Evolutionary conservation across 2,797 vertebrate genomes (phyloP).

Genomic region (Antrozous pallidus): DNA sequence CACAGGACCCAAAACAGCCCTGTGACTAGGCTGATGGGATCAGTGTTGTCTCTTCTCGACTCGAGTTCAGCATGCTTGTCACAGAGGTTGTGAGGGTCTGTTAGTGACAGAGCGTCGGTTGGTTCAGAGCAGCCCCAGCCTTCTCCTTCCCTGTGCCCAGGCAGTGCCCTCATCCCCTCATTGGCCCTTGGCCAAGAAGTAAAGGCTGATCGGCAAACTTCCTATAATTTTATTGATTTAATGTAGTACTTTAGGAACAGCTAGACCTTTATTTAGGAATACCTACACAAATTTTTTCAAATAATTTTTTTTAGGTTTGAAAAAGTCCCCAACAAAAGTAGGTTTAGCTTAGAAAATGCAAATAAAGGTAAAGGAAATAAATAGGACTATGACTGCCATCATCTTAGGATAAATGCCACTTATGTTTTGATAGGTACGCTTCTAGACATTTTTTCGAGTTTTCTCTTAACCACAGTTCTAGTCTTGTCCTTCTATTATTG

Average conservation of each 20-base stretch:
- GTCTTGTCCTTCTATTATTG: neutral
- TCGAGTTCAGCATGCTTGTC: neutral
- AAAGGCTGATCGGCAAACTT: neutral
- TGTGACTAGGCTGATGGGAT: neutral
- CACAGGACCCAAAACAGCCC: neutral
- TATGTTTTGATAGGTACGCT: neutral
- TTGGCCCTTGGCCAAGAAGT: neutral
- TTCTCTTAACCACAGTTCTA: neutral
- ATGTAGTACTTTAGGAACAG: neutral
- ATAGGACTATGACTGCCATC: neutral
- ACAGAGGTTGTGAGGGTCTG: too few relatives aligned
- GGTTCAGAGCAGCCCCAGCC: too few relatives aligned
- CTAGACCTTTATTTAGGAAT: neutral
- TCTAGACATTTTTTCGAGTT: neutral
- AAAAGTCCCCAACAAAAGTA: neutral
- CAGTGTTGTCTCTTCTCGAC: neutral
- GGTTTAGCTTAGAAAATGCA: neutral
- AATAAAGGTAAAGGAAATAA: neutral
- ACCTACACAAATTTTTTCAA: neutral
- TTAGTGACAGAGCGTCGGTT: neutral
- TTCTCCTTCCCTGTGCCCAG: rapidly evolving
- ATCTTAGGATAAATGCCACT: neutral
- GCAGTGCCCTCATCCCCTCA: neutral
- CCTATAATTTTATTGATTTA: neutral
- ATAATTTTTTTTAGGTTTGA: neutral